phyloP scores from a whole-genome alignment of 2,113 vertebrate species.

The Pterocles orientalis region DNA sequence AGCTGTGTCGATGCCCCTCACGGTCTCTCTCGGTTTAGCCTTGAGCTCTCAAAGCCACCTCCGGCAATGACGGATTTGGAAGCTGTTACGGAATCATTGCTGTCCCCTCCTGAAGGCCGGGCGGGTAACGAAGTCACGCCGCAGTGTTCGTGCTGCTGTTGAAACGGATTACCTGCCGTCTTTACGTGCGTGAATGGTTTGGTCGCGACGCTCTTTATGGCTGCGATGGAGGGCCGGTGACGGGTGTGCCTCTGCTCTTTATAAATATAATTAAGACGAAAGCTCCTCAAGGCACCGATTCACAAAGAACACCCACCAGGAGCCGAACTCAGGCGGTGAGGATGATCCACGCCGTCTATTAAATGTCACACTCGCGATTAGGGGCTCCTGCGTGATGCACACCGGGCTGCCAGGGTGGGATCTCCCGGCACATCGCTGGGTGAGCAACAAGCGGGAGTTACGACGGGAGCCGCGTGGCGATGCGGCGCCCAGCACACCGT shows the following conservation, averaged over 20 bases:
- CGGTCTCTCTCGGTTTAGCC: background rate
- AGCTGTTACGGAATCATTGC: background rate
- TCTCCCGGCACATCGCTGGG: background rate
- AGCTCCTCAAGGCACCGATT: background rate
- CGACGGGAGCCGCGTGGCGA: accelerated
- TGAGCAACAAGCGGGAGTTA: background rate
- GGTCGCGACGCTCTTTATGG: background rate
- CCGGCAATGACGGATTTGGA: background rate
- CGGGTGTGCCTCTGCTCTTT: background rate
- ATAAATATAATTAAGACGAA: background rate
- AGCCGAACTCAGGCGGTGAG: background rate
- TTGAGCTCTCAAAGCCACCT: background rate
- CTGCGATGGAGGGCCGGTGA: background rate
- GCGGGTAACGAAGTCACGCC: background rate
- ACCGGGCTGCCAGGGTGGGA: background rate
- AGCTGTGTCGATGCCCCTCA: background rate
- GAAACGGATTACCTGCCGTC: background rate
- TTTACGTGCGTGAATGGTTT: background rate
- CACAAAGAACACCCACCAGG: background rate
- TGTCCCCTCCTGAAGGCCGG: background rate
- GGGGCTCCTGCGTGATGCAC: background rate
- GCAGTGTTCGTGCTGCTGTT: background rate
- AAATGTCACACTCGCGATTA: background rate
- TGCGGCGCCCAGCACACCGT: accelerated
- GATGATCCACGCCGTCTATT: background rate